These are phyloP conservation scores for Poeciliopsis gracilis DNA, from an alignment of 2,797 vertebrate genomes.

Conservation along the genomic window DNA sequence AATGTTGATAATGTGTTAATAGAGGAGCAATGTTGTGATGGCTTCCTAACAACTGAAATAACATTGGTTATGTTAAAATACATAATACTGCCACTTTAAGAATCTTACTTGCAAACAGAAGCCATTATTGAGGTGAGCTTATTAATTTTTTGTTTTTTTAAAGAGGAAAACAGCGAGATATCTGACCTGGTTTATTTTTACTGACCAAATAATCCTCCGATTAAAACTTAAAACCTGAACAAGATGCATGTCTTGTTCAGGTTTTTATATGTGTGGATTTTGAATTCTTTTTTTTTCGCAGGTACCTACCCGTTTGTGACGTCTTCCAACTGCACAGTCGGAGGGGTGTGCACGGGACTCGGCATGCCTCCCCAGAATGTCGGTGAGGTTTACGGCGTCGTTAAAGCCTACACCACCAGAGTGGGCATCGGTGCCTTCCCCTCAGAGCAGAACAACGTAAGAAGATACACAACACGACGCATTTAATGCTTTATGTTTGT, in stretches of 20 bases:
- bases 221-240: background rate
- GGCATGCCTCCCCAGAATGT: conserved; percentile 96
- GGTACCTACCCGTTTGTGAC: conserved; percentile 98
- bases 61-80: no score
- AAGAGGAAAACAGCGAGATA: background rate
- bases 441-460: conserved; percentile 94
- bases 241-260: background rate
- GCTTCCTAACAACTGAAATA: no score
- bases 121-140: background rate
- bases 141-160: background rate
- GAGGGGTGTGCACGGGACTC: conserved; percentile 95
- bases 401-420: conserved; percentile 96
- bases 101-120: background rate
- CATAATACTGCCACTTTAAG: no score
- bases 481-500: background rate
- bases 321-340: conserved; percentile 98
- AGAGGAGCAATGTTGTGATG: no score
- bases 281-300: conserved; percentile 53
- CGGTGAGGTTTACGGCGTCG: conserved; percentile 94
- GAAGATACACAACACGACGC: conserved; percentile 35
- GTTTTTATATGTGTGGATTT: background rate
- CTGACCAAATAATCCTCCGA: background rate
- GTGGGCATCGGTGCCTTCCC: conserved; percentile 98
- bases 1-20: no score
- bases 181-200: background rate